Evolutionary conservation across 2,797 vertebrate genomes (phyloP).

Genomic region (Heliangelus exortis): DNA sequence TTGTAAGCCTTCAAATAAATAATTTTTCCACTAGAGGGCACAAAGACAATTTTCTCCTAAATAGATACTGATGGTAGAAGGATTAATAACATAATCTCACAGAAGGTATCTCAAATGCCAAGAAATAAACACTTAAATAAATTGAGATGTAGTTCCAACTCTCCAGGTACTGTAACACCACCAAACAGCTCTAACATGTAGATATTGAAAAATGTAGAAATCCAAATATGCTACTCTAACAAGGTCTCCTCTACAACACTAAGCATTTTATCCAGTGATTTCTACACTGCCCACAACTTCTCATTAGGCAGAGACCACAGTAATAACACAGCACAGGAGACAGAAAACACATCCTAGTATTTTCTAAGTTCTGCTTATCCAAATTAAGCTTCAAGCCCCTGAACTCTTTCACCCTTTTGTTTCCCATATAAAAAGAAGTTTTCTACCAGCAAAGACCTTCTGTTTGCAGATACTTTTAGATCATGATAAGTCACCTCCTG

Average conservation of each 20-base stretch:
- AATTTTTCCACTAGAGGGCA: slow-evolving; percentile 70
- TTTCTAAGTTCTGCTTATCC: background rate
- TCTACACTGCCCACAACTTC: background rate
- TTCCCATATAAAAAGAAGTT: background rate
- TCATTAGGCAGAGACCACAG: background rate
- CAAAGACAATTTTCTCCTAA: slow-evolving; percentile 46
- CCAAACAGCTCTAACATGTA: background rate
- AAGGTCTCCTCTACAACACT: background rate
- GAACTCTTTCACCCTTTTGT: background rate
- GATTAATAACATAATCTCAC: background rate
- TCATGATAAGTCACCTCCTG: background rate
- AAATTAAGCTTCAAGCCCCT: background rate
- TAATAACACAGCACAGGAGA: background rate
- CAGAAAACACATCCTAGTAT: background rate
- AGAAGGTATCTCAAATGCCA: background rate
- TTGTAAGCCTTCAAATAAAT: background rate
- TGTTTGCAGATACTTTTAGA: background rate
- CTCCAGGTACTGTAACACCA: background rate
- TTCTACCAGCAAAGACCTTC: background rate
- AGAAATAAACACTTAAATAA: background rate
- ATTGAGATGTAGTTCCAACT: background rate
- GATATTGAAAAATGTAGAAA: background rate
- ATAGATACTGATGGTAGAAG: background rate
- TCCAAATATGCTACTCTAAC: background rate
- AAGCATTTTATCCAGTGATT: background rate